phyloP scores from a whole-genome alignment of 1,140 invertebrate genomes.

The Elysia chlorotica region DNA sequence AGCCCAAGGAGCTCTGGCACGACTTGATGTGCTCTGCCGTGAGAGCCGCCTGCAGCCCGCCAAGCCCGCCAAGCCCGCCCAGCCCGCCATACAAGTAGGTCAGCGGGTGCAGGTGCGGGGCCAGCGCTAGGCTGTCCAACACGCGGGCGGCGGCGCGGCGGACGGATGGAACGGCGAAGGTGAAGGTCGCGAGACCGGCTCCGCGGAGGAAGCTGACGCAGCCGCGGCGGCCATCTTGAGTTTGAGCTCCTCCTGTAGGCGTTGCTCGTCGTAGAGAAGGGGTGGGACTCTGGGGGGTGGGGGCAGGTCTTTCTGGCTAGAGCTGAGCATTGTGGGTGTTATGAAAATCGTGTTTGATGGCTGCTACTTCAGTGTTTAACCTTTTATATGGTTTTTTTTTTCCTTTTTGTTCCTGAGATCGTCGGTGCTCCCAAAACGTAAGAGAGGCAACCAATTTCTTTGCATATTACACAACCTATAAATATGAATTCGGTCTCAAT shows the following conservation, averaged over 20 bases:
- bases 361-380: too few species aligned
- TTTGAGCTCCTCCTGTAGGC: conserved; percentile 20
- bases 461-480: too few species aligned
- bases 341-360: too few species aligned
- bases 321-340: conserved; percentile 22
- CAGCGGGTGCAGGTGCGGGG: conserved; percentile 10
- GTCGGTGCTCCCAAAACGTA: too few species aligned
- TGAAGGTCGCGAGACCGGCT: neutral
- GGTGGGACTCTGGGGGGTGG: neutral
- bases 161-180: conserved; percentile 14
- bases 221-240: conserved; percentile 18
- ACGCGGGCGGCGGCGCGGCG: conserved; percentile 1
- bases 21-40: conserved; percentile 22
- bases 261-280: neutral
- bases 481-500: too few species aligned
- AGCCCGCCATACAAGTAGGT: conserved; percentile 16
- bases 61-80: conserved; percentile 2
- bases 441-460: too few species aligned
- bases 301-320: conserved; percentile 7
- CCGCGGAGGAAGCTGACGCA: too few species aligned
- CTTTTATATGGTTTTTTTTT: too few species aligned
- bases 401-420: too few species aligned
- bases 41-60: conserved; percentile 1
- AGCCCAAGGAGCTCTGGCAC: conserved; percentile 3
- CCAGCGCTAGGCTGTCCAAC: neutral